These are phyloP conservation scores for Thymelicus lineola DNA, from an alignment of 2,888 invertebrate genomes.

Conservation along the genomic window DNA sequence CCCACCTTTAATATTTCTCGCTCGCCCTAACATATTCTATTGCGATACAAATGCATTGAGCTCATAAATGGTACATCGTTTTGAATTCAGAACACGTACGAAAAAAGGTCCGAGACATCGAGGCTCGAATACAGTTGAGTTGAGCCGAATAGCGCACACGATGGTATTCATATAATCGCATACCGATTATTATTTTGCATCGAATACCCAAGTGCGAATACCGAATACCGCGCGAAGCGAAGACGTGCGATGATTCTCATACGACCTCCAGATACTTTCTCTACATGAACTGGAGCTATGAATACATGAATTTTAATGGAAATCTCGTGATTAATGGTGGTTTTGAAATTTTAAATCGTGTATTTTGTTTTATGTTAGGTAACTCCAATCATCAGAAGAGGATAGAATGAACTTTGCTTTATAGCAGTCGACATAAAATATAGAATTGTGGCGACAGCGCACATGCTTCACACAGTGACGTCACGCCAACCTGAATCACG, in stretches of 20 bases:
- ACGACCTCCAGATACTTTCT: constrained; percentile 37
- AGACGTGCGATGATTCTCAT: constrained; percentile 56
- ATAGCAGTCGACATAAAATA: no score
- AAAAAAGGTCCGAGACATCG: constrained; percentile 63
- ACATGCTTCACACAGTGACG: no score
- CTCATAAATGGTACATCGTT: constrained; percentile 41
- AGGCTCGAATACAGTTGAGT: constrained; percentile 52
- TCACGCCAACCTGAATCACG: no score
- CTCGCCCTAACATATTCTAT: constrained; percentile 23
- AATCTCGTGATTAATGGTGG: constrained; percentile 16
- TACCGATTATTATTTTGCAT: constrained; percentile 71
- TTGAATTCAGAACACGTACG: constrained; percentile 60
- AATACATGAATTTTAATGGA: constrained; percentile 35
- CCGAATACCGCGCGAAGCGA: constrained; percentile 35
- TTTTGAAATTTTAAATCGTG: constrained; percentile 1
- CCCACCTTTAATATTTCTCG: constrained; percentile 10
- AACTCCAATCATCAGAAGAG: neutral
- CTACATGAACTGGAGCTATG: constrained; percentile 23
- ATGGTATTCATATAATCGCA: constrained; percentile 69
- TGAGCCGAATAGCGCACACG: constrained; percentile 51
- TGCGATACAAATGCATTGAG: constrained; percentile 25
- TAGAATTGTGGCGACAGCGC: no score
- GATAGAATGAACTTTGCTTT: no score
- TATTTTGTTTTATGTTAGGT: neutral
- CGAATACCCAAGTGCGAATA: constrained; percentile 51